Base-by-base conservation (phyloP, 2,797 vertebrate genomes). In the Alca torda region DNA sequence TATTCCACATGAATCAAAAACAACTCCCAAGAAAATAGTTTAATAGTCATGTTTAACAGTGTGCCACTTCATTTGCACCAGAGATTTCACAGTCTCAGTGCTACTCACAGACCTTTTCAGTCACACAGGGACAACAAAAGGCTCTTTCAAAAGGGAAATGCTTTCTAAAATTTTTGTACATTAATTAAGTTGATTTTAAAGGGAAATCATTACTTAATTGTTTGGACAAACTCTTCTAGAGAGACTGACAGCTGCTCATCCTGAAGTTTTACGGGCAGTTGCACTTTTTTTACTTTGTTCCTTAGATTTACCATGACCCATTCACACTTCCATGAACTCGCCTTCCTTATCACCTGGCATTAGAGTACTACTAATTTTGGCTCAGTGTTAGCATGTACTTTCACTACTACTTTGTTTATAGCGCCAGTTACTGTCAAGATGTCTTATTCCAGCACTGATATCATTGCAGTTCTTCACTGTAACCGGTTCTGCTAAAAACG, bases 1-100 rank as follows among this genome's bases (percentile, higher is more conserved):
- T 97, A 97, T 97, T 98, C 96, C 96, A 96, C 70, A 91, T 88
- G 89, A 97, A 97, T 98, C 95, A 98, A 96, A 98, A 98, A 97
- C 96, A 97, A 82, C 85, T 97, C 97, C 97, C 95, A 96, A 96
- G 96, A 97, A 97, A 97, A 94, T 85, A 89, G 78, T 96, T 97
- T 98, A 98, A 97, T 95, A 97, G 96, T 90, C 94, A 95, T 91
- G 39, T 97, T 98, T 97, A 98, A 97, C 51, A 48, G 91, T 95
- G 59, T 43, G 74, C 93, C 77, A 91, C 59, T 92, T 50, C 24
- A 79, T 84, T 90, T 91, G 85, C 93, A 86, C 48, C n/a, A 80
- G 97, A 95, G 95, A 96, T 83, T 91, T 96, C 59, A 37, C 33
- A 65, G 65, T 88, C 77, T 83, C 45, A 33, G 24, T 75, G 31